Conservation (phyloP, 2,113 vertebrate genomes). For the Euleptes europaea region DNA sequence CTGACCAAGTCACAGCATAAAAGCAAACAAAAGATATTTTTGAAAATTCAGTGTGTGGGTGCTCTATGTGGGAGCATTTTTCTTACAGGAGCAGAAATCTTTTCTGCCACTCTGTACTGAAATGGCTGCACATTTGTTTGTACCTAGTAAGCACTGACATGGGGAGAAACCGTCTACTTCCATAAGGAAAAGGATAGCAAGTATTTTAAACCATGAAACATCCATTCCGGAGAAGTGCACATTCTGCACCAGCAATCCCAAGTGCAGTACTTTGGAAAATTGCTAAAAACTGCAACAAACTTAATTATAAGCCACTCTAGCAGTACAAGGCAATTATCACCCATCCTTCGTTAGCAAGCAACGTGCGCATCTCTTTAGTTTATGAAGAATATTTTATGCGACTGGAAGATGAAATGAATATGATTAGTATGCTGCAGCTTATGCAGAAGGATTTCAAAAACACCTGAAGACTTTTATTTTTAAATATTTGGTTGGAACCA, state of each 20-base stretch:
- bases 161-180: neutral
- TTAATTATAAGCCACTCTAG: constrained; percentile 17
- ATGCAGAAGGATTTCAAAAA: neutral
- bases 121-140: neutral
- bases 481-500: no score
- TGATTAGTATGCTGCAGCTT: neutral
- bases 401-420: neutral
- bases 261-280: neutral
- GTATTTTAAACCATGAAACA: neutral
- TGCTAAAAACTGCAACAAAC: neutral
- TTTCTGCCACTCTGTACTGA: constrained; percentile 6
- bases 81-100: constrained; percentile 8
- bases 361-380: neutral
- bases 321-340: neutral
- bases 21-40: constrained; percentile 2
- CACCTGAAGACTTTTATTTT: accelerated
- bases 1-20: constrained; percentile 5
- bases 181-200: neutral
- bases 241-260: neutral
- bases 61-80: constrained; percentile 4
- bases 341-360: neutral
- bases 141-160: neutral
- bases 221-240: neutral
- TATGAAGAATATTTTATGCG: neutral
- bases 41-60: constrained; percentile 5